Evolutionary conservation across 2,888 invertebrate species (phyloP).

Genomic region (Drosophila silvestris): DNA sequence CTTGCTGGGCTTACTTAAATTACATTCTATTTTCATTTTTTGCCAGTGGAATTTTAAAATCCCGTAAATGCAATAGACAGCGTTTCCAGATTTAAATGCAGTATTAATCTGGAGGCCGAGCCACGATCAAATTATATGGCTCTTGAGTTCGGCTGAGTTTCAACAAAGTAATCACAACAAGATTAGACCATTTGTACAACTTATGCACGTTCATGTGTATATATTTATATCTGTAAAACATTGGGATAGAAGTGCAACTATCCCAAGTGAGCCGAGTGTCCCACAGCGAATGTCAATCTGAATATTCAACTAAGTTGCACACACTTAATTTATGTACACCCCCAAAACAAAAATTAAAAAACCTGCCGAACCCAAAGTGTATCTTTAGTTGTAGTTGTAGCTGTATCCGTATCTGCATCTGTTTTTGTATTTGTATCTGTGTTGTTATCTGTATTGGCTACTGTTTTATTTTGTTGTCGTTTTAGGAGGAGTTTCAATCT

Average conservation of each 20-base stretch:
- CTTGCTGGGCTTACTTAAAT: background rate
- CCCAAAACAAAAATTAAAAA: conserved; percentile 12
- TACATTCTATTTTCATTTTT: background rate
- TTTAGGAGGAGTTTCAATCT: conserved; percentile 31
- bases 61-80: background rate
- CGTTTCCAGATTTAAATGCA: background rate
- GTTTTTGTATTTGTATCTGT: background rate
- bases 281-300: conserved; percentile 31
- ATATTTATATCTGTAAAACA: background rate
- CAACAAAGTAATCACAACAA: background rate
- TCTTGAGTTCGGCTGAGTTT: background rate
- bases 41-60: background rate
- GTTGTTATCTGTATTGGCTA: conserved; percentile 46
- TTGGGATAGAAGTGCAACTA: background rate
- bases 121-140: background rate
- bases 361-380: conserved; percentile 25
- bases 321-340: conserved; percentile 67
- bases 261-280: background rate
- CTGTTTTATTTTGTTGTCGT: conserved; percentile 46
- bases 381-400: conserved; percentile 8
- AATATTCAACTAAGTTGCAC: conserved; percentile 20
- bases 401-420: conserved; percentile 4
- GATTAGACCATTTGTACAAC: background rate
- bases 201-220: background rate
- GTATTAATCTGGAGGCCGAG: background rate